Conservation (phyloP, 2,888 invertebrate genomes). For the Dynastes tityus region DNA sequence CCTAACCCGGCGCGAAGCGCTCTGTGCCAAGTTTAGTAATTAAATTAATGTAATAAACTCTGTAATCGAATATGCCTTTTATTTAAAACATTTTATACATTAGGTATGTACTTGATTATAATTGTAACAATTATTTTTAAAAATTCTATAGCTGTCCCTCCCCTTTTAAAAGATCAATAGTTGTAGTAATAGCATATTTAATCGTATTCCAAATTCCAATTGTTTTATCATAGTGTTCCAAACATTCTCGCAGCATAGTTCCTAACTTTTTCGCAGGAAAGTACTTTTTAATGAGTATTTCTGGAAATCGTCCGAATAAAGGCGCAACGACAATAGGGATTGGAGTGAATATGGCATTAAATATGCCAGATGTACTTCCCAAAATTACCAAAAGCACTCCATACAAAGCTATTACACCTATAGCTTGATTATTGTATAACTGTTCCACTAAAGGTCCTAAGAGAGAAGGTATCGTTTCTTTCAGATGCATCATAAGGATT, state of each 20-base stretch:
- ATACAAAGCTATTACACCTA: not conserved
- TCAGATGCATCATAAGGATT: not conserved
- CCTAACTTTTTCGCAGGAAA: not conserved
- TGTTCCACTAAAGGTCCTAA: not conserved
- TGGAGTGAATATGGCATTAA: not conserved
- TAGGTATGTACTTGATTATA: not conserved
- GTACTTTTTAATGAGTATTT: not conserved
- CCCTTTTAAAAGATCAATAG: too few species aligned
- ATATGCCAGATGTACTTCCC: not conserved
- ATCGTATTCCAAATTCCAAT: not conserved
- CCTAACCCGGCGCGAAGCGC: too few species aligned
- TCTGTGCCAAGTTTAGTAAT: too few species aligned
- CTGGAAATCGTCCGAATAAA: not conserved
- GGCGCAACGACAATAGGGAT: not conserved
- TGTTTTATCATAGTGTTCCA: not conserved
- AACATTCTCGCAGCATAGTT: not conserved
- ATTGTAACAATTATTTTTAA: too few species aligned
- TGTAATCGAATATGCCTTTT: not conserved
- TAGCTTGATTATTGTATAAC: not conserved
- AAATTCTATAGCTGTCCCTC: too few species aligned
- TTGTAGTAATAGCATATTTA: not conserved
- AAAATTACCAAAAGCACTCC: not conserved
- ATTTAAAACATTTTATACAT: not conserved
- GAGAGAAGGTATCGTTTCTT: not conserved
- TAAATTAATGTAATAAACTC: too few species aligned